These are phyloP conservation scores for Tachystola acroxantha DNA, from an alignment of 2,888 invertebrate genomes.

Conservation along the genomic window DNA sequence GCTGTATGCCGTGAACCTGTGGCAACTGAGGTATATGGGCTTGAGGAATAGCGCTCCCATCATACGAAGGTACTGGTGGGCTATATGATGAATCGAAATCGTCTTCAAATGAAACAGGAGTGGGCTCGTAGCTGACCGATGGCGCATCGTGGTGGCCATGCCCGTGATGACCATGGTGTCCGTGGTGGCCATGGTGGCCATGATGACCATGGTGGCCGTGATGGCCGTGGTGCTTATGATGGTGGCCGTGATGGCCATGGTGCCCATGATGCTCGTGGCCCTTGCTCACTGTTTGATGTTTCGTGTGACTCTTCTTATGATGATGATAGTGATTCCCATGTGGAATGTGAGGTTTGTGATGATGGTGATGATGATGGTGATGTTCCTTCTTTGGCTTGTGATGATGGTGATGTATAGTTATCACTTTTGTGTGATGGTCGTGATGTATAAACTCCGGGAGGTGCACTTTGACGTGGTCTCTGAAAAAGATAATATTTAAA, in stretches of 20 bases:
- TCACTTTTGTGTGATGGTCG: conserved; percentile 78
- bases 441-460: conserved; percentile 80
- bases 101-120: conserved; percentile 41
- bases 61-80: conserved; percentile 39
- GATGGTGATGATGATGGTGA: conserved; percentile 55
- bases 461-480: conserved; percentile 77
- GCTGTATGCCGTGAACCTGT: conserved; percentile 40
- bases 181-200: conserved; percentile 28
- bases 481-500: conserved; percentile 50
- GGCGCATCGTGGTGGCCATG: conserved; percentile 50
- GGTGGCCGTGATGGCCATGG: conserved; percentile 31
- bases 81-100: conserved; percentile 37
- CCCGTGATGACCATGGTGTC: conserved; percentile 32
- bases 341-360: conserved; percentile 38
- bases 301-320: conserved; percentile 53
- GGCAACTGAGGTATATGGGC: conserved; percentile 32
- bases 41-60: conserved; percentile 21
- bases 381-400: conserved; percentile 69
- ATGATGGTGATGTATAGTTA: conserved; percentile 76
- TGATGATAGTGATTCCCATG: conserved; percentile 51
- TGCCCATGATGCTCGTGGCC: conserved; percentile 29
- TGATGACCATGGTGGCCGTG: conserved; percentile 28
- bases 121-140: conserved; percentile 34
- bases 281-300: conserved; percentile 36
- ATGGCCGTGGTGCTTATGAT: conserved; percentile 29